These are phyloP conservation scores for Leptinotarsa undecemlineata DNA, from an alignment of 1,140 invertebrate species.

Conservation along the genomic window DNA sequence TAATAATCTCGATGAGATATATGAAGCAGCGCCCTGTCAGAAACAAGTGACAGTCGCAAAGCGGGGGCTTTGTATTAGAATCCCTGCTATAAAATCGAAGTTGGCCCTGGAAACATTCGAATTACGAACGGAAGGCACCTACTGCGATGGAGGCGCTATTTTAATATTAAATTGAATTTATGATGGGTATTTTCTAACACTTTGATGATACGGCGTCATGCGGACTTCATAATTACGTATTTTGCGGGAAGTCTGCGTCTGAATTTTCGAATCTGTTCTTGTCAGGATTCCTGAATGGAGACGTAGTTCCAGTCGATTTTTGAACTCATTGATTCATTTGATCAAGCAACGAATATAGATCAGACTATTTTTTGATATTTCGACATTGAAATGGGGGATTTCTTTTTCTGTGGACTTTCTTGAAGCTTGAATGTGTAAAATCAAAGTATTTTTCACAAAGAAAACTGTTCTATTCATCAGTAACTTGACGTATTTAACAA, in stretches of 20 bases:
- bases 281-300: constrained; percentile 17
- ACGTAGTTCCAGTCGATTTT: background rate
- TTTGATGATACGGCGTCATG: constrained; percentile 45
- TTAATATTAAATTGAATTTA: constrained; percentile 48
- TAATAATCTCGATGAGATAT: constrained; percentile 31
- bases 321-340: background rate
- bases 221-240: constrained; percentile 46
- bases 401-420: too few species aligned
- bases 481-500: too few species aligned
- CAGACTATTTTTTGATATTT: too few species aligned
- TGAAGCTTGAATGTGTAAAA: too few species aligned
- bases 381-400: too few species aligned
- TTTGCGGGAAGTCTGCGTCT: constrained; percentile 29
- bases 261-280: constrained; percentile 19
- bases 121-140: constrained; percentile 32
- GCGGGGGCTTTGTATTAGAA: constrained; percentile 35
- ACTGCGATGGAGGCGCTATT: constrained; percentile 40
- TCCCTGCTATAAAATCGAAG: constrained; percentile 36
- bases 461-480: too few species aligned
- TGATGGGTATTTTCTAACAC: constrained; percentile 45
- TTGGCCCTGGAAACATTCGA: constrained; percentile 29
- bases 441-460: too few species aligned
- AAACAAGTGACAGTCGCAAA: constrained; percentile 36
- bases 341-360: background rate
- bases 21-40: constrained; percentile 37